Conservation (phyloP, 2,113 vertebrate species). For the human (Homo sapiens) region DNA sequence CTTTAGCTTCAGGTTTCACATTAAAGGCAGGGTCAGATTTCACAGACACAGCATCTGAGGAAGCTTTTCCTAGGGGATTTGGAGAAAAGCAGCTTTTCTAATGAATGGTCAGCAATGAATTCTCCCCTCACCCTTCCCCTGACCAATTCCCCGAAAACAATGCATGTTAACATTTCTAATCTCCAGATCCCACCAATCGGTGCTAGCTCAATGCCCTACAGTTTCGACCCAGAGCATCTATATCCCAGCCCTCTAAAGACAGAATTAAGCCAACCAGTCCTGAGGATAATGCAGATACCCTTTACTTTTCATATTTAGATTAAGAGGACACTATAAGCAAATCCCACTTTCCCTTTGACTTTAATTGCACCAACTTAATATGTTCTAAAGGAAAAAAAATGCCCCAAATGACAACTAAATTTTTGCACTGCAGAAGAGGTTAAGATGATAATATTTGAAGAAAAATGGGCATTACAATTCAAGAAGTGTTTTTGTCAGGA, state of each 20-base stretch:
- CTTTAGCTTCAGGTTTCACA: conserved; percentile 29
- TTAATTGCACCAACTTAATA: background rate
- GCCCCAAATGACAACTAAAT: background rate
- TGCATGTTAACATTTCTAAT: background rate
- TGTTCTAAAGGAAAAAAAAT: background rate
- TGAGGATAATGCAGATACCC: background rate
- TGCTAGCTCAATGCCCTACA: background rate
- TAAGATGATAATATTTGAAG: background rate
- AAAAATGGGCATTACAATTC: background rate
- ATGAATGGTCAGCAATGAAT: conserved; percentile 41
- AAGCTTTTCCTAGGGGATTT: background rate
- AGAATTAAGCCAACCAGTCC: background rate
- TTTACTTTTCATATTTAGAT: background rate
- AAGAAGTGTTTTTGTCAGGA: background rate
- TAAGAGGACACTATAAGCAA: background rate
- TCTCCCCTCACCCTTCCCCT: background rate
- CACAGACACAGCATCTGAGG: conserved; percentile 44
- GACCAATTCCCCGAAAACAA: background rate
- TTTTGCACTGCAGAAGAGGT: background rate
- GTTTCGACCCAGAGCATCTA: background rate
- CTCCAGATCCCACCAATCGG: background rate
- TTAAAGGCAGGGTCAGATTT: conserved; percentile 52
- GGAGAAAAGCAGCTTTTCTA: background rate
- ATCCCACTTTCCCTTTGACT: conserved; percentile 33
- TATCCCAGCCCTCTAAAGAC: background rate